These are phyloP conservation scores for Mustelus asterias DNA, from an alignment of 2,113 vertebrate genomes.

Conservation along the genomic window DNA sequence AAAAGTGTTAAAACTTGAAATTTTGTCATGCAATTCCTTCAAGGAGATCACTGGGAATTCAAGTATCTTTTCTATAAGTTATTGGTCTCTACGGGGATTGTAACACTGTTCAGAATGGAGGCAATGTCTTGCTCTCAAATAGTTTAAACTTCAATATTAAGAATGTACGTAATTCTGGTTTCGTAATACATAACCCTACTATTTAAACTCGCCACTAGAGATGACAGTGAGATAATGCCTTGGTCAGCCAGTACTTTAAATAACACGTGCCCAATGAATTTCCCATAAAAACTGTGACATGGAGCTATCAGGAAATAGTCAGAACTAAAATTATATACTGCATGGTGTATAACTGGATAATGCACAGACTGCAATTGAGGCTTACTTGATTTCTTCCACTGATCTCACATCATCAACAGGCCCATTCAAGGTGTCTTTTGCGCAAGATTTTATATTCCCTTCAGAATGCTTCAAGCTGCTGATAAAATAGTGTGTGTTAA, in stretches of 20 bases:
- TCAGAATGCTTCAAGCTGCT: constrained; percentile 49
- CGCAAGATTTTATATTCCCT: constrained; percentile 52
- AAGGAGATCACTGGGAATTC: background rate
- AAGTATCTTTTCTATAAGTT: background rate
- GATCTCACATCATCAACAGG: constrained; percentile 53
- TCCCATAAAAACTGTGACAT: background rate
- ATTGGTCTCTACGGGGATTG: background rate
- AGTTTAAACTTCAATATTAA: background rate
- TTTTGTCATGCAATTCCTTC: too few relatives aligned
- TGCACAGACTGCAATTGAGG: background rate
- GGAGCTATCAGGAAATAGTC: background rate
- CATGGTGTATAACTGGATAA: background rate
- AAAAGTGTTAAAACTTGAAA: background rate
- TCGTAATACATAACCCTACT: background rate
- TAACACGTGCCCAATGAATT: background rate
- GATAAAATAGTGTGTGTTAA: background rate
- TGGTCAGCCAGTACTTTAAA: background rate
- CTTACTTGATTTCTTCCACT: constrained; percentile 61
- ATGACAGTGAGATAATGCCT: background rate
- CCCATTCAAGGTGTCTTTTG: constrained; percentile 55
- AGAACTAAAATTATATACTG: background rate
- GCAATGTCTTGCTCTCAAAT: background rate
- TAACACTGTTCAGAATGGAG: background rate
- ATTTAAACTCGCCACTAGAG: background rate
- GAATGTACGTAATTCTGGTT: background rate